Conservation (phyloP, 2,113 vertebrate species). For the Uropsilus gracilis region DNA sequence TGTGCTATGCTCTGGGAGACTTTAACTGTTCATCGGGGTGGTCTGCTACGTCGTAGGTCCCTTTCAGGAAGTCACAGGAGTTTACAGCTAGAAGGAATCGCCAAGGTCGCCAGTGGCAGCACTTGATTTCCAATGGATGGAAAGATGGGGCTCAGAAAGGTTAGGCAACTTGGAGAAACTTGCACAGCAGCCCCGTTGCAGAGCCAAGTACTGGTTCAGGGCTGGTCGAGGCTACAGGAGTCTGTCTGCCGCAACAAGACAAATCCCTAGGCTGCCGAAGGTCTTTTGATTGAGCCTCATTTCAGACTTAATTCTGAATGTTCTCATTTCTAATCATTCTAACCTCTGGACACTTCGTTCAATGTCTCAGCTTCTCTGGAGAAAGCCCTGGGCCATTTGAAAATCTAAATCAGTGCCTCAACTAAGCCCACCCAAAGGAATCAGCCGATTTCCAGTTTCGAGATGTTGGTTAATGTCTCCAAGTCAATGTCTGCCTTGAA, state of each 20-base stretch:
- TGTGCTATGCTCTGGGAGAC: not conserved
- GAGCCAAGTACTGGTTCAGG: not conserved
- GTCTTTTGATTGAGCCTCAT: not conserved
- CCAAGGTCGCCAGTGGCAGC: not conserved
- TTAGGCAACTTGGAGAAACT: not conserved
- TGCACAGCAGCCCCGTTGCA: not conserved
- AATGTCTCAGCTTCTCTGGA: not conserved
- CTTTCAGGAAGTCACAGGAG: not conserved
- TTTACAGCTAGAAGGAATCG: not conserved
- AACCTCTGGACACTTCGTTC: not conserved
- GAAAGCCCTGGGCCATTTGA: not conserved
- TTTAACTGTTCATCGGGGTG: not conserved
- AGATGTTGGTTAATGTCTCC: not conserved
- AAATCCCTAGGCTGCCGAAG: not conserved
- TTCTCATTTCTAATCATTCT: not conserved
- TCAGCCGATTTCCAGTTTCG: not conserved
- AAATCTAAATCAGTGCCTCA: not conserved
- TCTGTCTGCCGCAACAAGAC: not conserved
- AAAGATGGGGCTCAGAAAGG: not conserved
- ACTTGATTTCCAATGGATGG: not conserved
- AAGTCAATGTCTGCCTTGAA: not conserved
- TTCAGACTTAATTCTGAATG: not conserved
- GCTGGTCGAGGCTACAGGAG: not conserved
- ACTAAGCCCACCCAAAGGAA: not conserved
- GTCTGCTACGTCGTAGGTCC: not conserved